Conservation (phyloP, 2,797 vertebrate genomes). For the Eulemur coronatus region DNA sequence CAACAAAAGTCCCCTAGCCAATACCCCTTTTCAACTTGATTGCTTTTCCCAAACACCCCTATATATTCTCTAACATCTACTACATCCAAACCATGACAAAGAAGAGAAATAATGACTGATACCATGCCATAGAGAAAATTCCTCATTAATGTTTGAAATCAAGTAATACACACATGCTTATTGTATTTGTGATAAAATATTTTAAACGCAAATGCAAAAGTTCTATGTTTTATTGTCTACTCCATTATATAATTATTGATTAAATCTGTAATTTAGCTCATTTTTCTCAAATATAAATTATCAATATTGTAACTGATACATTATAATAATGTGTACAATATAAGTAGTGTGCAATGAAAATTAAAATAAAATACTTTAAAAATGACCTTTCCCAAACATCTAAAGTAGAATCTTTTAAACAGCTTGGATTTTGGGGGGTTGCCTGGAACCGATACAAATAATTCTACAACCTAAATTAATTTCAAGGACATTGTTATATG, state of each 20-base stretch:
- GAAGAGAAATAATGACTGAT: background rate
- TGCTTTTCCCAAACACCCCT: background rate
- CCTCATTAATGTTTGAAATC: background rate
- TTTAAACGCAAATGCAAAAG: background rate
- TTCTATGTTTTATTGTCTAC: background rate
- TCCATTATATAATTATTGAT: background rate
- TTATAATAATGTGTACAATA: background rate
- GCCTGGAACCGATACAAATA: background rate
- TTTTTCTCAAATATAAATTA: background rate
- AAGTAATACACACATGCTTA: background rate
- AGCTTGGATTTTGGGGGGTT: background rate
- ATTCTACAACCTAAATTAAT: slow-evolving; percentile 2
- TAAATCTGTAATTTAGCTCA: background rate
- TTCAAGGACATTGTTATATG: background rate
- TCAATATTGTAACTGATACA: background rate
- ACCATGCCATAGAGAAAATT: background rate
- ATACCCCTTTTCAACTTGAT: background rate
- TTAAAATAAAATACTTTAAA: background rate
- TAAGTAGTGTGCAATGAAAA: background rate
- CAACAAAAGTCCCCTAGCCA: background rate
- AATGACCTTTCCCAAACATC: background rate
- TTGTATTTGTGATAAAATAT: background rate
- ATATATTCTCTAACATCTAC: background rate
- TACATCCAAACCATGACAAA: background rate
- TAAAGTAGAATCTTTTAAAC: background rate